Conservation (phyloP, 2,113 vertebrate genomes). For the Nematolebias whitei region DNA sequence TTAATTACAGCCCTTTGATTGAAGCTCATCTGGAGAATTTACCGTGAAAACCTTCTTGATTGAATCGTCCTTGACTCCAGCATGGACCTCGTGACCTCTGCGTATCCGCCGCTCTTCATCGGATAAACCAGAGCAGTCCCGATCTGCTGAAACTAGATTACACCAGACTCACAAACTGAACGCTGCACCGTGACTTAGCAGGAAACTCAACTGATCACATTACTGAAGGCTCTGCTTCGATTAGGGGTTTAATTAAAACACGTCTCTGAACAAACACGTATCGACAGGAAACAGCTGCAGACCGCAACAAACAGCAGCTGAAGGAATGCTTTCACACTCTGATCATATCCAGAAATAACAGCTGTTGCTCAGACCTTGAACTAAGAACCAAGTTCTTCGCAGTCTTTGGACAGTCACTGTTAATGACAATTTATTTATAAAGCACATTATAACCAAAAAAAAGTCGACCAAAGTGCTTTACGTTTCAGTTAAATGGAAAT, state of each 20-base stretch:
- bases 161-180: not conserved
- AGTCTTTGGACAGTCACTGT: no score
- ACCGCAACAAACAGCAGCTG: no score
- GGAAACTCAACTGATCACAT: not conserved
- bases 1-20: constrained; percentile 8
- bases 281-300: no score
- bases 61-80: constrained; percentile 24
- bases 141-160: not conserved
- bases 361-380: no score
- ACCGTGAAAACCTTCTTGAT: constrained; percentile 16
- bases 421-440: no score
- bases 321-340: no score
- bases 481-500: no score
- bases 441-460: no score
- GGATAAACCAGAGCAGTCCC: not conserved
- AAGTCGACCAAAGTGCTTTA: no score
- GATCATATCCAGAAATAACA: not conserved
- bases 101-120: not conserved
- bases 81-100: not conserved
- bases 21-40: constrained; percentile 1
- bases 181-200: not conserved
- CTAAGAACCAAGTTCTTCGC: no score
- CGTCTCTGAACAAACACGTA: not conserved
- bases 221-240: no score
- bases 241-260: constrained; percentile 1